Conservation (phyloP, 2,113 vertebrate species). For the Eulemur rufifrons region DNA sequence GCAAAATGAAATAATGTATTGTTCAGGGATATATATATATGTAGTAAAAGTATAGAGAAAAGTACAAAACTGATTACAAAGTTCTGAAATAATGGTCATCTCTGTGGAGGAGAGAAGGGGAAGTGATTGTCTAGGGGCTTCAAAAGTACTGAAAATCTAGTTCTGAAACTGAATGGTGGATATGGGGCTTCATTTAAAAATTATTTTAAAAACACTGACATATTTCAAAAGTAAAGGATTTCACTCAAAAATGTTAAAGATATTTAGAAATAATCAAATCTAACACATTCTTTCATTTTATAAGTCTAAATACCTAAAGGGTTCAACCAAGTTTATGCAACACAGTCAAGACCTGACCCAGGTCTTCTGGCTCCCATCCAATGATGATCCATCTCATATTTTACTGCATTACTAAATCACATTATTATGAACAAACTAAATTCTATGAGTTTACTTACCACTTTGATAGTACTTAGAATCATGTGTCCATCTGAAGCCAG, state of each 20-base stretch:
- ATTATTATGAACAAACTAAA: not conserved
- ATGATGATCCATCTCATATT: not conserved
- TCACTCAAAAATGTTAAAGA: conserved; percentile 39
- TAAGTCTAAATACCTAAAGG: not conserved
- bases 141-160: not conserved
- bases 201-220: not conserved
- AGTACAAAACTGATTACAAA: not conserved
- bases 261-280: conserved; percentile 36
- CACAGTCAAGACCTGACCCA: not conserved
- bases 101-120: not conserved
- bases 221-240: conserved; percentile 33
- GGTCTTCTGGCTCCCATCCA: not conserved
- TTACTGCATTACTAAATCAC: conserved; percentile 3
- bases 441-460: conserved; percentile 86
- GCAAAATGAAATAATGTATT: conserved; percentile 23
- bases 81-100: not conserved
- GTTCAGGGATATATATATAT: not conserved
- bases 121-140: not conserved
- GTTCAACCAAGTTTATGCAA: conserved; percentile 1
- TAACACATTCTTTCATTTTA: conserved; percentile 28
- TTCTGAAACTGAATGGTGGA: conserved; percentile 13
- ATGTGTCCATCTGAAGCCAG: conserved; percentile 99
- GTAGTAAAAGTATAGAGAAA: not conserved
- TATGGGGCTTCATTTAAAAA: conserved; percentile 20
- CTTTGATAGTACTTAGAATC: conserved; percentile 99